Conservation (phyloP, 2,113 vertebrate genomes). For the Elephantulus edwardii region DNA sequence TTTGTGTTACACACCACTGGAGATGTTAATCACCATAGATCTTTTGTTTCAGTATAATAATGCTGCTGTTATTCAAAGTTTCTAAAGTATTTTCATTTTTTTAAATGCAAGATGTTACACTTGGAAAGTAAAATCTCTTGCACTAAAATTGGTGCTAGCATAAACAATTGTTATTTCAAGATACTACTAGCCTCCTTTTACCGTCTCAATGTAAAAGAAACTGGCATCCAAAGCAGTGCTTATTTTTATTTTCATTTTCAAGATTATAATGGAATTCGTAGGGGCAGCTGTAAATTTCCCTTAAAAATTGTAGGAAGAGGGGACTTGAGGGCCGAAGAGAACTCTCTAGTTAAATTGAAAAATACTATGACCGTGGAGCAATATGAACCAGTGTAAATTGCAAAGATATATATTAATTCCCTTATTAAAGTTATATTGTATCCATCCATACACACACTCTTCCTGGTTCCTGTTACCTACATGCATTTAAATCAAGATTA, state of each 20-base stretch:
- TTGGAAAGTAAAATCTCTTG: conserved; percentile 31
- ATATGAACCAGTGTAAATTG: not conserved
- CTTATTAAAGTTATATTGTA: not conserved
- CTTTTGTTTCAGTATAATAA: conserved; percentile 25
- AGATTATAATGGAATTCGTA: not conserved
- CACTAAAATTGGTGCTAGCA: not conserved
- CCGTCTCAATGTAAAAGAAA: not conserved
- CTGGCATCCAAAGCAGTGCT: not conserved
- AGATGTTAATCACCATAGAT: not conserved
- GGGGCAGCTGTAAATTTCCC: not conserved
- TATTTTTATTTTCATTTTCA: not conserved
- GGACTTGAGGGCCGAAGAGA: not conserved
- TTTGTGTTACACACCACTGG: not conserved
- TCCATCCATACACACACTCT: not conserved
- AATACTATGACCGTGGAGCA: not conserved
- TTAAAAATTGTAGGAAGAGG: not conserved
- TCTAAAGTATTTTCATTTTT: not conserved
- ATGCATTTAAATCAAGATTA: not conserved
- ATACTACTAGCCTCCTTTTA: not conserved
- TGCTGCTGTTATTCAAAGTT: conserved; percentile 25
- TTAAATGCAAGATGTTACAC: not conserved
- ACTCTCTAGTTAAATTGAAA: not conserved
- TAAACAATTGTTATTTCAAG: not conserved
- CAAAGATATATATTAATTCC: not conserved
- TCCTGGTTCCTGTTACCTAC: not conserved